Evolutionary conservation across 2,888 invertebrate species (phyloP), one percentile per base, ranked within the genome.

Genomic region (Leucophenga montana): DNA sequence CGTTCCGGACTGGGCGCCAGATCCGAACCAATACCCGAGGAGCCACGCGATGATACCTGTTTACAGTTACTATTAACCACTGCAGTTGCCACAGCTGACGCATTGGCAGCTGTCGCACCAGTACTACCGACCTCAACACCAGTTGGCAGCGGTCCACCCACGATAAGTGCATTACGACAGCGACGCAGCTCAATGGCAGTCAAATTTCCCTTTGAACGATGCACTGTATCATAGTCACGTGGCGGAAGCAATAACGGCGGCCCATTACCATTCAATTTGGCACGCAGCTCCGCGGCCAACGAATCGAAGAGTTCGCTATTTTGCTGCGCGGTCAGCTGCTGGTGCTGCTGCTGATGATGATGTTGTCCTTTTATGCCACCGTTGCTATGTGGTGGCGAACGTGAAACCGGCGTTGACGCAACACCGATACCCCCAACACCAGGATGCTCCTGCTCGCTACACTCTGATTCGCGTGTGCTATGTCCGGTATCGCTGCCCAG

Each of bases 211-310:
- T 94, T 91, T 67, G 89, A 89, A 65, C 89, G 91, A 86, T 95
- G 95, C 2, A 96, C 94, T 0, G 97, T 97, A 89, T 98, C 97
- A 90, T 98, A 98, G 89, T 98, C 98, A 33, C 96, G 91, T 0
- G 98, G 97, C 0, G 98, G 98, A 73, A 98, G 90, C 22, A 98
- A 91, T 67, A 98, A 92, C 0, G 97, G 97, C 88, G 88, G 92
- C 85, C 91, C 92, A 84, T 90, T 92, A 87, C 89, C 89, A 73
- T 89, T 89, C 61, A 96, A 89, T 86, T 95, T 94, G 70, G 93
- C 93, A 78, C 97, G 92, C 77, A 98, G 89, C 85, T 98, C 98
- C 0, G 97, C 97, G 1, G 97, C 96, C 75, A 98, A 90, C 50
- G 96, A 96, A 87, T 97, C 97, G 87, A 97, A 97, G 9, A 97